Conservation (phyloP, 2,888 invertebrate genomes). For the Drosophila rellima region DNA sequence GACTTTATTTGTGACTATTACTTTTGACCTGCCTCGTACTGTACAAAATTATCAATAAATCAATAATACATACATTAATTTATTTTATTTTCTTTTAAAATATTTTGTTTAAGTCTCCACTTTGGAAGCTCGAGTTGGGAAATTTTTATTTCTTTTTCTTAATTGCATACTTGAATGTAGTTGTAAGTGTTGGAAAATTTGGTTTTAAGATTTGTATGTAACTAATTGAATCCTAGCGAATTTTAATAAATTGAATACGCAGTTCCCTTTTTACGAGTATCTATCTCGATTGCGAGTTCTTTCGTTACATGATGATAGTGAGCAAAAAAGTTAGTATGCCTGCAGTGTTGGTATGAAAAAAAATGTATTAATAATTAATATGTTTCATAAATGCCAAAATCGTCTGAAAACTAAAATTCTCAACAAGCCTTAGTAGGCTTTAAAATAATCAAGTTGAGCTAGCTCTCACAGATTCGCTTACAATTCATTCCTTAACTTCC, state of each 20-base stretch:
- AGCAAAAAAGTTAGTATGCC: too few species aligned
- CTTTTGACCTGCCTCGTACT: background rate
- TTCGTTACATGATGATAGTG: too few species aligned
- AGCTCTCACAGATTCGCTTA: background rate
- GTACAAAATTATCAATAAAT: conserved; percentile 11
- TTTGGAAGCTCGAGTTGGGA: too few species aligned
- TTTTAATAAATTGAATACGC: too few species aligned
- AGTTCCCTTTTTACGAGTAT: too few species aligned
- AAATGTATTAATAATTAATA: too few species aligned
- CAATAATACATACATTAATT: background rate
- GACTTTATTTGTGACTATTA: conserved; percentile 10
- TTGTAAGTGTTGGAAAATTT: too few species aligned
- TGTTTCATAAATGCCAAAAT: background rate
- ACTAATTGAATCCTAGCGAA: too few species aligned
- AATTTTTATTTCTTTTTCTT: background rate
- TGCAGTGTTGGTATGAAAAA: too few species aligned
- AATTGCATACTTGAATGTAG: too few species aligned
- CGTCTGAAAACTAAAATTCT: background rate
- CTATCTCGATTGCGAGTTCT: background rate
- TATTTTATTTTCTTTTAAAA: background rate
- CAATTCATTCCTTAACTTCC: background rate
- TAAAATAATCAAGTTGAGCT: background rate
- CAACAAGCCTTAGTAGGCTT: background rate
- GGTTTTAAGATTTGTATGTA: too few species aligned
- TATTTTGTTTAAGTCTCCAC: background rate